A percentile compares a stretch with the other conserved stretches of the same genome.
Evolutionary conservation across 2,113 vertebrate species (phyloP).

Genomic region (Hemibagrus wyckioides): DNA sequence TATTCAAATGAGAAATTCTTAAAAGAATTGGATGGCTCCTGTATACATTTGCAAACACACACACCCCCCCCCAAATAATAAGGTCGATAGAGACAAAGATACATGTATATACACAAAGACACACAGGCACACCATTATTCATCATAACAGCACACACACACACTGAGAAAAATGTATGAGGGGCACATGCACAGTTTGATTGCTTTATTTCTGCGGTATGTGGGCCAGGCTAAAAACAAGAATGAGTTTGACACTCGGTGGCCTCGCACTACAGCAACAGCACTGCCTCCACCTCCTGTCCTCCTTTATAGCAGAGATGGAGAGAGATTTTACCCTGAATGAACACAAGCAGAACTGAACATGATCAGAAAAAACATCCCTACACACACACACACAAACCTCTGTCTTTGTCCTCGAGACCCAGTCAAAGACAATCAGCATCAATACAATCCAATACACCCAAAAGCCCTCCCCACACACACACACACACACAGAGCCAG

Average conservation of each 20-base stretch:
- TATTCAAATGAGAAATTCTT: not conserved
- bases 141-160: conserved; percentile 12
- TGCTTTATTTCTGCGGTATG: conserved; percentile 50
- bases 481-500: not conserved
- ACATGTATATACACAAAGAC: conserved; percentile 4
- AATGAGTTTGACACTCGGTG: conserved; percentile 54
- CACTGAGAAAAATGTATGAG: conserved; percentile 13
- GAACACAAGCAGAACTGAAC: conserved; percentile 22
- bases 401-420: conserved; percentile 43
- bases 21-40: not conserved
- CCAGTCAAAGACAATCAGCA: conserved; percentile 59
- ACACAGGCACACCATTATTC: not conserved
- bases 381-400: conserved; percentile 28
- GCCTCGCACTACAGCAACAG: conserved; percentile 23
- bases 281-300: conserved; percentile 21
- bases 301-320: conserved; percentile 17
- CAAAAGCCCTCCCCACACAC: conserved; percentile 30
- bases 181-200: conserved; percentile 37
- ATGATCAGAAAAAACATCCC: conserved; percentile 13
- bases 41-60: conserved; percentile 1
- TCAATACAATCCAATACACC: conserved; percentile 53
- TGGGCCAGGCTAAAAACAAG: conserved; percentile 56
- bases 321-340: conserved; percentile 42
- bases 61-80: conserved; percentile 18
- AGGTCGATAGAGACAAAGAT: not conserved